A percentile compares a stretch with the other conserved stretches of the same genome.
Conservation (phyloP, 2,113 vertebrate species). For the Spheniscus mendiculus region DNA sequence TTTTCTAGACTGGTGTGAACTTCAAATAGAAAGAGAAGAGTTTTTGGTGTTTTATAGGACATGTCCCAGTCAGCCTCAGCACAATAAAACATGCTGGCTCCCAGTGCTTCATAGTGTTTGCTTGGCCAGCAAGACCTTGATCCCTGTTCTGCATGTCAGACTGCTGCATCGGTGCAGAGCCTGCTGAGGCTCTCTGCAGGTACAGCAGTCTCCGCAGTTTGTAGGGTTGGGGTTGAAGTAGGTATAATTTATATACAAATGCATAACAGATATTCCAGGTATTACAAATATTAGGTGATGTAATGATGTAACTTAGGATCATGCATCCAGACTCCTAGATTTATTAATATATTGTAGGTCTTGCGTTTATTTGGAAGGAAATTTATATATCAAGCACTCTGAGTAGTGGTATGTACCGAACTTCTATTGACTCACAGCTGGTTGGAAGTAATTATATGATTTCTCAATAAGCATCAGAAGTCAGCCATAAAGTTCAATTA, state of each 20-base stretch:
- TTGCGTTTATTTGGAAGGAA: background rate
- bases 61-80: background rate
- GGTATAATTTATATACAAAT: background rate
- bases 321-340: background rate
- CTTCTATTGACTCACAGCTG: constrained; percentile 3
- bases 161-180: background rate
- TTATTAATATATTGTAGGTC: background rate
- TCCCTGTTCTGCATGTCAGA: background rate
- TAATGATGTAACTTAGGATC: background rate
- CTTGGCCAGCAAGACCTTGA: background rate
- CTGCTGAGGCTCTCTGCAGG: background rate
- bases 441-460: constrained; percentile 55
- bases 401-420: background rate
- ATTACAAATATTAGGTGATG: background rate
- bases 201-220: background rate
- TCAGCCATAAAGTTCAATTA: constrained; percentile 55
- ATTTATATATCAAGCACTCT: background rate
- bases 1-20: background rate
- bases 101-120: background rate
- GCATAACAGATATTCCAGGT: background rate
- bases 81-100: background rate
- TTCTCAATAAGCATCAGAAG: constrained; percentile 58
- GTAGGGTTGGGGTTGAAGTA: background rate
- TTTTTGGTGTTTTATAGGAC: background rate
- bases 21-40: background rate